Evolutionary conservation across 2,888 invertebrate genomes (phyloP), one percentile per base, ranked within the genome.

Genomic region (Ophion slaviceki): DNA sequence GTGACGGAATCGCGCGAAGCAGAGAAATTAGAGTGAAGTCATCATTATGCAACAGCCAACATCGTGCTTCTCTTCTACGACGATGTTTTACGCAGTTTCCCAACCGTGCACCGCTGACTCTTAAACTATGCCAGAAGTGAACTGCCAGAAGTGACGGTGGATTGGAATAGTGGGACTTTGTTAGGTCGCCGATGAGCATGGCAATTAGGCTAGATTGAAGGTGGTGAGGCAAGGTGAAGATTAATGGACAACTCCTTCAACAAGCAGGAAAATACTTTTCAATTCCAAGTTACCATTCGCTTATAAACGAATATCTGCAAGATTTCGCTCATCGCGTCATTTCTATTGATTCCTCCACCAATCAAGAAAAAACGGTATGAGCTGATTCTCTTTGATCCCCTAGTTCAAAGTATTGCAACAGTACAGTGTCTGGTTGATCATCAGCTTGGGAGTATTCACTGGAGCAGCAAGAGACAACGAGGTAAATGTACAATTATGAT

Each of bases 21-120:
- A 59, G 74, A 71, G 81, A 77, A 84, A 86, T 84, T 82, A 77
- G 84, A 86, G 68, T 80, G 80, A 86, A 87, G 78, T 85, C 85
- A 85, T 87, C 86, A 85, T 85, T 85, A 86, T 86, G 84, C 62
- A 85, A 70, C 80, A 84, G 66, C 71, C 68, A 53, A 17, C 62
- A 36, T 64, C 62, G 53, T 53, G 36, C 40, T 67, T 57, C 17
- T 57, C 32, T 14, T 64, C 64, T 79, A 70, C 32, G 45, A 75
- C 64, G 24, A 57, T 47, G 64, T 64, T 80, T 76, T 79, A 70
- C 67, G 75, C 62, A 45, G 70, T 70, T 75, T 59, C 28, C 53
- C 64, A 84, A 80, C 70, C 75, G 36, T 62, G n/a, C 1, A 40
- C 59, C 40, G 45, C 64, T 66, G 79, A 14, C 53, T 75, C 74